Base-by-base conservation (phyloP, 2,113 vertebrate genomes). In the Bufo bufo region DNA sequence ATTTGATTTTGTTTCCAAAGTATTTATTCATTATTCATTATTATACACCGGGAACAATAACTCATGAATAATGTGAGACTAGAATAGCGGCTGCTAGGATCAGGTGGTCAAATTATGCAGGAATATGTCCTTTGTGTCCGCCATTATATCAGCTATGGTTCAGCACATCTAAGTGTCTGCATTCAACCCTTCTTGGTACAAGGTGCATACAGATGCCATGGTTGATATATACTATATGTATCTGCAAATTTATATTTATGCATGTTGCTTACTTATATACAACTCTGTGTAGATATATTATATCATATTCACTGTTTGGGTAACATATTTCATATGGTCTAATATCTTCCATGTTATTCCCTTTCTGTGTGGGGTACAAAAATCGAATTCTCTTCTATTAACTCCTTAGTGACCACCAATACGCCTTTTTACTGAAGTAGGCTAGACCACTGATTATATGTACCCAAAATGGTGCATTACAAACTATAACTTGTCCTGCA, bases 1-100 rank as follows among this genome's bases (percentile, higher is more conserved):
- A 83, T 83, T 47, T 50, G 80, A 63, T 88, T 77, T 43, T 65
- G 56, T 83, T 77, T 52, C 9, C 16, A 83, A 88, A 88, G 45
- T 12, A 52, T 75, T 84, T 14, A 83, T 83, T 83, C 69, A 83
- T 74, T 33, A 82, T 77, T 88, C 79, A 88, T 88, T 63, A 50
- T 65, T 65, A 77, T 88, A 56, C 58, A 83, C 63, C 83, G 43
- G n/a, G 47, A 88, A 82, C 43, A 88, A 72, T 9, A 82, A 83
- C 45, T 75, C 56, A 77, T 88, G 80, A 88, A 88, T 75, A 66
- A 8, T 66, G 71, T 88, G 77, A 65, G 80, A 59, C 52, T 45
- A 10, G 19, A 65, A 82, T 52, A 83, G 14, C 13, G 71, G 79
- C 66, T 87, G 69, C 56, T 82, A 88, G 43, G 71, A 88, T 75